phyloP scores from a whole-genome alignment of 2,113 vertebrate genomes.

The Lepus americanus region DNA sequence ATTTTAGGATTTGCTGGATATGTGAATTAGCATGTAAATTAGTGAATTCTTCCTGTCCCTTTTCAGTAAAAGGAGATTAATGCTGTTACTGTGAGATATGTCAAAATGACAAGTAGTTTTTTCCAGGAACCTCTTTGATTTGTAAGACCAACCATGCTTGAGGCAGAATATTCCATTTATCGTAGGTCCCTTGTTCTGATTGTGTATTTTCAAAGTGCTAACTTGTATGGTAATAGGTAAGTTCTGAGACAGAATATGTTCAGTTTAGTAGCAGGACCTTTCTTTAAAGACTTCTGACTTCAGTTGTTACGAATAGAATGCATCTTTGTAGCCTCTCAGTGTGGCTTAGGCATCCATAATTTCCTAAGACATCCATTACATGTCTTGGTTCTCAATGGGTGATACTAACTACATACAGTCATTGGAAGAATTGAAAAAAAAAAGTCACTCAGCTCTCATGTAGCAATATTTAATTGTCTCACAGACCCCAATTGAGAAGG shows the following conservation, averaged over 20 bases:
- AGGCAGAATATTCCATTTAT: not conserved
- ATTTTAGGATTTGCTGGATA: conserved; percentile 15
- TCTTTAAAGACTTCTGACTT: conserved; percentile 46
- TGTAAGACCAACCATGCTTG: not conserved
- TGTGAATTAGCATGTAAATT: conserved; percentile 36
- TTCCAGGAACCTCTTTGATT: not conserved
- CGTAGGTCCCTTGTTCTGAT: not conserved
- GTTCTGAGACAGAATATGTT: conserved; percentile 36
- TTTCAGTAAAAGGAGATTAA: not conserved
- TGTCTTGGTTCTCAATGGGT: not conserved
- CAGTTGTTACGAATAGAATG: not conserved
- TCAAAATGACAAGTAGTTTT: not conserved
- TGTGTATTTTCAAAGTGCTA: not conserved
- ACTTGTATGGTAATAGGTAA: not conserved
- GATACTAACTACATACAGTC: not conserved
- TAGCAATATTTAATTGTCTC: not conserved
- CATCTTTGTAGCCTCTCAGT: not conserved
- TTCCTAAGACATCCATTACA: not conserved
- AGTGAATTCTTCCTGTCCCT: not conserved
- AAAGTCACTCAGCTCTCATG: not conserved
- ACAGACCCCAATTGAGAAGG: not conserved
- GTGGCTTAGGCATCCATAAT: not conserved
- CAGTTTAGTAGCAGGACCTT: not conserved
- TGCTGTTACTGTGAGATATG: not conserved
- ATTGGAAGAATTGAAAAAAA: not conserved